Percentiles rank a stretch among this genome's conserved stretches.
Conservation (phyloP, 2,888 invertebrate species). For the Lasioglossum oenotherae region DNA sequence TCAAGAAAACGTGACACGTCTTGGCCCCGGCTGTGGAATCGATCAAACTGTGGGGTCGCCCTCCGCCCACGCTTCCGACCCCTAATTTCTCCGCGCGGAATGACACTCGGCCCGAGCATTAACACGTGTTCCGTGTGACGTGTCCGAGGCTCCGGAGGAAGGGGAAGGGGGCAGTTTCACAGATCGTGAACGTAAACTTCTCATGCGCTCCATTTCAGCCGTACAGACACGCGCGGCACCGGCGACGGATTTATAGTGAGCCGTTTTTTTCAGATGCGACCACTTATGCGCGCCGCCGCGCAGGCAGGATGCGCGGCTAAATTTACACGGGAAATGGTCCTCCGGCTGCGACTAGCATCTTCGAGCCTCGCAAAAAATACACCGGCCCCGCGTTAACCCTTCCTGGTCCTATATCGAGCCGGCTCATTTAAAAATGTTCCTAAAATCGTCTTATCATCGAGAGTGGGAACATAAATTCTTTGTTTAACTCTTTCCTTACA, state of each 20-base stretch:
- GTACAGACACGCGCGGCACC: constrained; percentile 21
- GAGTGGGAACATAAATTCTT: not conserved
- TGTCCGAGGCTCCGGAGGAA: constrained; percentile 30
- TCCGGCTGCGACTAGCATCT: constrained; percentile 1
- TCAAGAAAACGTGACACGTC: constrained; percentile 38
- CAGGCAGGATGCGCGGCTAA: constrained; percentile 40
- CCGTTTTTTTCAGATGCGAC: constrained; percentile 35
- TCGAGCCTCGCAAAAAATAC: constrained; percentile 6
- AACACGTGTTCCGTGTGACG: constrained; percentile 74
- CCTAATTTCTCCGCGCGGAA: constrained; percentile 62
- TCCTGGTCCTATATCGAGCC: not conserved
- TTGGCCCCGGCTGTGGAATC: constrained; percentile 66
- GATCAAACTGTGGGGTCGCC: constrained; percentile 59
- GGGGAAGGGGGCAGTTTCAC: constrained; percentile 41
- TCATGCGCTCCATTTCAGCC: constrained; percentile 50
- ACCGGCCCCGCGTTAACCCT: constrained; percentile 28
- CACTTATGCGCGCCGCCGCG: constrained; percentile 35
- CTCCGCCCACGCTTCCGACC: constrained; percentile 34
- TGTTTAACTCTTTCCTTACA: not conserved
- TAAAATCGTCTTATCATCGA: not conserved
- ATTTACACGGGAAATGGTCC: constrained; percentile 46
- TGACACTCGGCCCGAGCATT: constrained; percentile 61
- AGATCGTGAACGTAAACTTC: constrained; percentile 62
- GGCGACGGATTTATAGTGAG: constrained; percentile 55
- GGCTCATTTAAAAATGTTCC: not conserved